Evolutionary conservation across 1,140 invertebrate genomes (phyloP).

Genomic region (Berghia stephanieae): DNA sequence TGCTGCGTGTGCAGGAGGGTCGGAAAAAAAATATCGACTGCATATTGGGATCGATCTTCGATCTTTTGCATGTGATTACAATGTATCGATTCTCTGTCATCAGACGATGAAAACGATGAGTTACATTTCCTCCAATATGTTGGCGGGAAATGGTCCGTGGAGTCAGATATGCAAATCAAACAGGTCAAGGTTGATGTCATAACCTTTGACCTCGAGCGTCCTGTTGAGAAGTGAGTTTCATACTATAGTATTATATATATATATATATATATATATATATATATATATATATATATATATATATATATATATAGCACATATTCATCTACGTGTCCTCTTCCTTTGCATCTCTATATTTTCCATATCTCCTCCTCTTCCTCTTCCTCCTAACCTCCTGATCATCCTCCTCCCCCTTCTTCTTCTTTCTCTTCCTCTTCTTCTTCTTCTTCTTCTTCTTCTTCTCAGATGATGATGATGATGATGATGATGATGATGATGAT

Average conservation of each 20-base stretch:
- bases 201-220: constrained; percentile 47
- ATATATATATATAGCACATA: background rate
- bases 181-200: constrained; percentile 59
- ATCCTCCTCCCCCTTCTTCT: too few relatives aligned
- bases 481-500: too few relatives aligned
- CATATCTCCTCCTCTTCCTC: background rate
- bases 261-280: constrained; percentile 3
- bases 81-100: too few relatives aligned
- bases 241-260: background rate
- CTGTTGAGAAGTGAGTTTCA: constrained; percentile 44
- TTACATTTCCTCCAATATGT: constrained; percentile 45
- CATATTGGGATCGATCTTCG: too few relatives aligned
- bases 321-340: background rate
- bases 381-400: too few relatives aligned
- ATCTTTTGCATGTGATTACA: too few relatives aligned
- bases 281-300: constrained; percentile 6
- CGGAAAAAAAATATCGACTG: too few relatives aligned
- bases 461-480: too few relatives aligned
- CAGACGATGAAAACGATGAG: constrained; percentile 61
- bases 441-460: too few relatives aligned
- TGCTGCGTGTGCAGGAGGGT: too few relatives aligned
- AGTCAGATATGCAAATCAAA: constrained; percentile 45
- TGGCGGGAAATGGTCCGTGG: constrained; percentile 46
- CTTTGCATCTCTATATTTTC: background rate
- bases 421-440: too few relatives aligned